Conservation (phyloP, 2,888 invertebrate species). For the Xanthia togata region DNA sequence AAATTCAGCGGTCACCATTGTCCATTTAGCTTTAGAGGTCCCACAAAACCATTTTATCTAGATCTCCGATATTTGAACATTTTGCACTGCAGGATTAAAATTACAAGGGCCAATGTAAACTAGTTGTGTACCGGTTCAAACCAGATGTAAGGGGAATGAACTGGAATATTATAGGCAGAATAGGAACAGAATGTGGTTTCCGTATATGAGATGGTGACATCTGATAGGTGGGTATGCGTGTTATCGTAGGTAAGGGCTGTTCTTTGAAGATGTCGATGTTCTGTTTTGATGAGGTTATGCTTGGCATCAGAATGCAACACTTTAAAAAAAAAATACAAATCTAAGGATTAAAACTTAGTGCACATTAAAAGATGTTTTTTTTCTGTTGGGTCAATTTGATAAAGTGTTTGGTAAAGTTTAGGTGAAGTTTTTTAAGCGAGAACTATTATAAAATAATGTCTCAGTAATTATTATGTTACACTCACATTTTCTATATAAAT, state of each 20-base stretch:
- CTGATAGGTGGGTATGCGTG: conserved; percentile 75
- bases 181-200: conserved; percentile 86
- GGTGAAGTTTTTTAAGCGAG: not conserved
- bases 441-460: not conserved
- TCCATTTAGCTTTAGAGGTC: conserved; percentile 78
- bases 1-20: conserved; percentile 79
- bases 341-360: not conserved
- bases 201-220: conserved; percentile 84
- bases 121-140: conserved; percentile 74
- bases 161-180: conserved; percentile 82
- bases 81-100: conserved; percentile 56
- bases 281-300: not conserved
- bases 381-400: not conserved
- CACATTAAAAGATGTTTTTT: not conserved
- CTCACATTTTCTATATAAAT: not conserved
- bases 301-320: not conserved
- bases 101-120: conserved; percentile 68
- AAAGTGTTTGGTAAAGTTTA: not conserved
- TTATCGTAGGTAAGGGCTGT: conserved; percentile 49
- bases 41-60: conserved; percentile 62
- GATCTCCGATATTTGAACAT: conserved; percentile 65
- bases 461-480: not conserved
- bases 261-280: conserved; percentile 55
- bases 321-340: no score
- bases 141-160: conserved; percentile 82